Evolutionary conservation across 2,888 invertebrate genomes (phyloP), one percentile per base, ranked within the genome.

Genomic region (Psococerastis gibbosa): DNA sequence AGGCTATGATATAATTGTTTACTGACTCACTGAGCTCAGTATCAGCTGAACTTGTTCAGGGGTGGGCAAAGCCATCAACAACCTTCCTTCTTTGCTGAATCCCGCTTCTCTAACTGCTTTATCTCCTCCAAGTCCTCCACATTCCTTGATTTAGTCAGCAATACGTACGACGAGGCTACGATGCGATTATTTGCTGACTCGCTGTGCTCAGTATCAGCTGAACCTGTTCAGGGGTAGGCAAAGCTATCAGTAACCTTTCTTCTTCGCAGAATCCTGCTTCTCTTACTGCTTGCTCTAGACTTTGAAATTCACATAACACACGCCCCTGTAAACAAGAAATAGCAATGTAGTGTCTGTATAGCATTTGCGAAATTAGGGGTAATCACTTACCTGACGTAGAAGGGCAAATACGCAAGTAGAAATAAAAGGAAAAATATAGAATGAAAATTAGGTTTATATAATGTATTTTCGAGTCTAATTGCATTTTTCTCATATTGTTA

Each of bases 31-130:
- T 2, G 84, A 84, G 8, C 85, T 85, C 47, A 89, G 69, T 53
- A 88, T 70, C 32, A 87, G 73, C n/a, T 84, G 82, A 9, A 95
- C 75, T 65, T 95, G 95, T 57, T 97, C 95, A 2, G 85, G 78
- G 2, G 89, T 77, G 0, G 95, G 95, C 56, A 92, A 89, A 8
- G 78, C 88, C 3, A 92, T 80, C 43, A 92, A 74, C 43, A 81
- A 67, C 45, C 73, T 69, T 53, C 88, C 85, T 56, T 95, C 94
- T 22, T 75, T 69, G 0, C 73, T 71, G 57, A 89, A 95, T 42
- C 80, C 75, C 22, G 78, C 76, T 48, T 69, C 69, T 2, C 73
- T 62, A 9, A 94, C 63, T 16, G 81, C 64, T 9, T 33, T 15
- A 33, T 33, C n/a, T n/a, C n/a, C n/a, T n/a, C n/a, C n/a, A n/a